Conservation (phyloP, 2,113 vertebrate species). For the Raphicerus campestris region DNA sequence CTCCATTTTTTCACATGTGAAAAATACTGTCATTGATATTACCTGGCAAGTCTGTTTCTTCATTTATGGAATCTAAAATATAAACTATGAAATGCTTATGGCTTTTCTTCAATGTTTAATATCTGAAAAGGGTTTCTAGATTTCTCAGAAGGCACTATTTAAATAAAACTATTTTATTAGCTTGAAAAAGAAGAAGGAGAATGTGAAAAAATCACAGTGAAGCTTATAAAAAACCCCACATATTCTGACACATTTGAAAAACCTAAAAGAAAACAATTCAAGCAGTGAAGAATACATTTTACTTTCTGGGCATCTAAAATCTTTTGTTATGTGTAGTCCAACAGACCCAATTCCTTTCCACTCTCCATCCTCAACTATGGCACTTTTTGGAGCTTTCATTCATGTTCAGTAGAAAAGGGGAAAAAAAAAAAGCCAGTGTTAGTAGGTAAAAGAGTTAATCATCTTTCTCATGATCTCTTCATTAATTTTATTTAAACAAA, state of each 20-base stretch:
- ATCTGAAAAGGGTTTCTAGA: neutral
- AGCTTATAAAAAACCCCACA: neutral
- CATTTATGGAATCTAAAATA: conserved; percentile 2
- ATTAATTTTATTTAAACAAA: neutral
- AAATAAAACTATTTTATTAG: neutral
- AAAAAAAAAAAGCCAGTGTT: neutral
- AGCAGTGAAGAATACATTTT: neutral
- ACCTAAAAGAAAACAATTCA: neutral
- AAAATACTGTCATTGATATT: neutral
- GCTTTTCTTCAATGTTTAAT: neutral
- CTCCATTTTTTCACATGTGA: conserved; percentile 14
- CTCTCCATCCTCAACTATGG: neutral
- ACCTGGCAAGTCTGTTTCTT: neutral
- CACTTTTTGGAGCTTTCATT: neutral
- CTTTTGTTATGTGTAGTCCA: neutral
- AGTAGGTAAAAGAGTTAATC: neutral
- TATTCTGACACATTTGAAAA: neutral
- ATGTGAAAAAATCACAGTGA: neutral
- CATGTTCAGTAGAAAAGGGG: neutral
- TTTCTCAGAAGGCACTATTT: conserved; percentile 22
- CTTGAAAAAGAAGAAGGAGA: neutral
- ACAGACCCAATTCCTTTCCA: neutral
- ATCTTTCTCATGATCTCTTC: neutral
- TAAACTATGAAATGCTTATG: neutral
- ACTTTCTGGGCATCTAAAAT: neutral